A percentile compares a stretch with the other conserved stretches of the same genome.
phyloP scores from a whole-genome alignment of 2,797 vertebrate species.

The Nyctibius grandis region DNA sequence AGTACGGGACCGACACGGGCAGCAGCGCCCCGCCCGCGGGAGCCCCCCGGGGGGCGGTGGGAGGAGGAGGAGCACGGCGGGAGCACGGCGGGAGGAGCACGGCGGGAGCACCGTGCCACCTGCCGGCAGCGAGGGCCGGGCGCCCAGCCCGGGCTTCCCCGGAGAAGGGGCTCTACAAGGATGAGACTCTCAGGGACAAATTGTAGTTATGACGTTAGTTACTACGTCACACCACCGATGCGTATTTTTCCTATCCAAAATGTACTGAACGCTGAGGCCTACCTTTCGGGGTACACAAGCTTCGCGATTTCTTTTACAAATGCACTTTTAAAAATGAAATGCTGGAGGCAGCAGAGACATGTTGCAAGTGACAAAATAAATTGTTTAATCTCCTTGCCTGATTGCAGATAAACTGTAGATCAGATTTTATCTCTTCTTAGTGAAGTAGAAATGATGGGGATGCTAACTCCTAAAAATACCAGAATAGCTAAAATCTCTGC shows the following conservation, averaged over 20 bases:
- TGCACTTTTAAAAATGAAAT: neutral
- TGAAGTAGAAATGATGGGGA: neutral
- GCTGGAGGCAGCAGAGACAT: neutral
- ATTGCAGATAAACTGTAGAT: constrained; percentile 8
- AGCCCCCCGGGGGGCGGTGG: neutral
- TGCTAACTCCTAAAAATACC: constrained; percentile 32
- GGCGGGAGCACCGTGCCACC: neutral
- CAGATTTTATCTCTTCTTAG: neutral
- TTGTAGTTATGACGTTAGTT: accelerated
- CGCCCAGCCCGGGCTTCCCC: neutral
- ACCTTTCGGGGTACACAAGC: accelerated
- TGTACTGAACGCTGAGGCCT: accelerated
- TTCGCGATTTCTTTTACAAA: neutral
- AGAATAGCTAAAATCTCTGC: neutral
- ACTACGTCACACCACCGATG: accelerated
- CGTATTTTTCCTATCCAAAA: accelerated
- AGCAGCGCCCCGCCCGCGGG: neutral
- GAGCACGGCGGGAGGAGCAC: neutral
- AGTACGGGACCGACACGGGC: accelerated
- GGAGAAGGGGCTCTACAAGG: accelerated
- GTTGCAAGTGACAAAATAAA: neutral
- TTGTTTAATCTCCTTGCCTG: neutral
- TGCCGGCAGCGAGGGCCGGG: neutral
- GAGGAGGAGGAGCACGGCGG: no score
- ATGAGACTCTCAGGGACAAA: accelerated